phyloP scores from a whole-genome alignment of 2,113 vertebrate genomes.

The Cheirogaleus medius region DNA sequence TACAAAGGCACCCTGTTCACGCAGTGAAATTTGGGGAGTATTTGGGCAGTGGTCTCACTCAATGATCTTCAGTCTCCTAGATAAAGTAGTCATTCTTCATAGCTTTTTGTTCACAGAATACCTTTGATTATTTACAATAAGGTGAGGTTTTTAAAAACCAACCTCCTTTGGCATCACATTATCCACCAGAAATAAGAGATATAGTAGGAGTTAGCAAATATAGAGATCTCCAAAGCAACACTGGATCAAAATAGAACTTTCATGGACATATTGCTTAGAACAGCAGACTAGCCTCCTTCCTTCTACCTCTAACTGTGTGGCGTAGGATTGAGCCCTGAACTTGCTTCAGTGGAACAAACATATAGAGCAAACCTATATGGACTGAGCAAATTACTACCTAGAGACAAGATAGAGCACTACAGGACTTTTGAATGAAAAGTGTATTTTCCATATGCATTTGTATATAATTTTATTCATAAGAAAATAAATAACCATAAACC shows the following conservation, averaged over 20 bases:
- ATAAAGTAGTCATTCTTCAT: background rate
- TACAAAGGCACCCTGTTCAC: background rate
- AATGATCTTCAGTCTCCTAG: background rate
- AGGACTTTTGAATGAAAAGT: background rate
- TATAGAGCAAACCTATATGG: background rate
- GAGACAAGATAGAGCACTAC: background rate
- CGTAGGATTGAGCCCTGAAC: background rate
- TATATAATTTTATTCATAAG: background rate
- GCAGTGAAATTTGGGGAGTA: background rate
- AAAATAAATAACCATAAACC: background rate
- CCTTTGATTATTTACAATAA: background rate
- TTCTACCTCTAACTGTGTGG: background rate
- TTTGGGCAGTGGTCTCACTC: background rate
- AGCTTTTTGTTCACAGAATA: background rate
- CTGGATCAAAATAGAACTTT: background rate
- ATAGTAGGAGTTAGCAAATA: background rate
- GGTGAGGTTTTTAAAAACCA: background rate
- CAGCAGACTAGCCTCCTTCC: background rate
- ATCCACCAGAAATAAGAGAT: background rate
- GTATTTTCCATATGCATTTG: background rate
- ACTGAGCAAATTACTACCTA: background rate
- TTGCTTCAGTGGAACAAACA: background rate
- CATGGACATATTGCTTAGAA: background rate
- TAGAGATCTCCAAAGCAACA: background rate
- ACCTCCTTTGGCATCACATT: too few relatives aligned